These are phyloP conservation scores for Heliconius aoede DNA, from an alignment of 2,888 invertebrate species.

Conservation along the genomic window DNA sequence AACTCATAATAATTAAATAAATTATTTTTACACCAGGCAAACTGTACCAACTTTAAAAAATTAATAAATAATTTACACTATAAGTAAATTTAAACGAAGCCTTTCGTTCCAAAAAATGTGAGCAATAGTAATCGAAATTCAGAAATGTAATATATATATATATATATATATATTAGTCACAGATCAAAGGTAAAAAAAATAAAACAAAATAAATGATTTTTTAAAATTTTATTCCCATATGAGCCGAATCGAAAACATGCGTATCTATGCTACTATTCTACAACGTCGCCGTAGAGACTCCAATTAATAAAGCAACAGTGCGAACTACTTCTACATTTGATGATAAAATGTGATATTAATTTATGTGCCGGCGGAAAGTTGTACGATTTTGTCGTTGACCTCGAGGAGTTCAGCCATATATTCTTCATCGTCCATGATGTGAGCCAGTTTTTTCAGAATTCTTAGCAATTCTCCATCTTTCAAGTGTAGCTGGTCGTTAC, in stretches of 20 bases:
- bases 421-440: conserved; percentile 88
- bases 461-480: conserved; percentile 86
- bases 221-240: conserved; percentile 61
- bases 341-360: conserved; percentile 1
- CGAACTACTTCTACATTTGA: conserved; percentile 17
- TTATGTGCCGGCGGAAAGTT: conserved; percentile 68
- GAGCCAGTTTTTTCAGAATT: conserved; percentile 86
- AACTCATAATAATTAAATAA: too few relatives aligned
- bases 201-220: conserved; percentile 48
- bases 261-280: conserved; percentile 38
- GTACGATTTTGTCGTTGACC: conserved; percentile 88
- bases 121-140: neutral
- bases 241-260: conserved; percentile 57
- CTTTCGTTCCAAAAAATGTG: too few relatives aligned
- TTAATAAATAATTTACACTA: too few relatives aligned
- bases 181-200: neutral
- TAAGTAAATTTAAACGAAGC: too few relatives aligned
- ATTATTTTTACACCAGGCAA: too few relatives aligned
- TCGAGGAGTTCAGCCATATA: conserved; percentile 89
- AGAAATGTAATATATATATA: neutral
- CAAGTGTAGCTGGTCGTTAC: conserved; percentile 89
- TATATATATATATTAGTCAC: neutral
- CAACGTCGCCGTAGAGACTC: conserved; percentile 41
- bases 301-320: conserved; percentile 49
- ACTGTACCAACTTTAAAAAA: too few relatives aligned